Base-by-base conservation (phyloP, 2,888 invertebrate genomes). In the Philonicus albiceps region DNA sequence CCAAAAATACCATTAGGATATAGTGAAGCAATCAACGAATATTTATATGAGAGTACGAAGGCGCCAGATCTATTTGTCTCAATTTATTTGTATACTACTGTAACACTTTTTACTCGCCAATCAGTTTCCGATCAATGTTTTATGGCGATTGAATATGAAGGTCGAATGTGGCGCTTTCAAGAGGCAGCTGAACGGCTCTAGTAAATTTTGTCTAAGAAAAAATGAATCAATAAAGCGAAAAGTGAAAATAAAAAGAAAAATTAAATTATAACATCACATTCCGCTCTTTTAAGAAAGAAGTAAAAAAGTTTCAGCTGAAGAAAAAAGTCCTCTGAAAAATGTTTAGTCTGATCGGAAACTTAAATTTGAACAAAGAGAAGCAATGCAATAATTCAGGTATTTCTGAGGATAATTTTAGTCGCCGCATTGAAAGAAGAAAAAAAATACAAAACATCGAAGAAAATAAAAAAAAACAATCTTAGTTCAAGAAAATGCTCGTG, bases 1-100 rank as follows among this genome's bases (percentile, higher is more conserved):
- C 78, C 78, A 78, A 78, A 78, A 78, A 78, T 78, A 78, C 43
- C 30, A 49, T 78, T 78, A 78, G 78, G 78, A 78, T 78, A 78
- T 43, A 78, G 49, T 76, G 64, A 64, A 64, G 64, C 64, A 37
- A 31, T 37, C 43, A 78, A 43, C 43, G 30, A 43, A 78, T 78
- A 43, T 78, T 43, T 78, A 43, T 43, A 64, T 27, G 64, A 22
- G 55, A 64, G 64, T 64, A 64, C 64, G 64, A 64, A 64, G 64
- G 64, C 64, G 64, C 64, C 64, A 64, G 64, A 64, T 64, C 64
- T 64, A 64, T 64, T 64, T 64, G 64, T 64, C 64, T 64, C 64
- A n/a, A 8, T 64, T 64, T 64, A 64, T 64, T 64, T 64, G 64
- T 64, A 27, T 64, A 64, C 27, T 64, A 64, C 19, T 55, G 19